These are phyloP conservation scores for Drosophila suboccidentalis DNA, from an alignment of 2,888 invertebrate species.

Conservation along the genomic window DNA sequence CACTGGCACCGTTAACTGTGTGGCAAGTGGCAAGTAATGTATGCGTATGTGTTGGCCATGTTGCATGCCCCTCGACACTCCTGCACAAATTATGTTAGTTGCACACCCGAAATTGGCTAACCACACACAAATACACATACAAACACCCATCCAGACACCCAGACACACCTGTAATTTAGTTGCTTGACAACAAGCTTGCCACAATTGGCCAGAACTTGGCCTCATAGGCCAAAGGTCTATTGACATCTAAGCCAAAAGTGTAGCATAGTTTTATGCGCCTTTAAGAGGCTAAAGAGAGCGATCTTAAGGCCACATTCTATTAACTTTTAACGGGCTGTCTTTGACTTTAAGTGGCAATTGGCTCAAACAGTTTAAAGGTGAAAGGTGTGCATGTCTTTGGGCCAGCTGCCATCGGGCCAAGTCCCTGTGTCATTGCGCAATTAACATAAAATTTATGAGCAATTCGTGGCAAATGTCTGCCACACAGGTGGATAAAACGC, in stretches of 20 bases:
- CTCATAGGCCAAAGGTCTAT: constrained; percentile 1
- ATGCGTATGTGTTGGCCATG: neutral
- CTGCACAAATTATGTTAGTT: constrained; percentile 54
- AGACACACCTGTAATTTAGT: constrained; percentile 18
- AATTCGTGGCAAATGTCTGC: constrained; percentile 54
- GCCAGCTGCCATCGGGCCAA: constrained; percentile 39
- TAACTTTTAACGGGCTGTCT: constrained; percentile 35
- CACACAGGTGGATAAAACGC: constrained; percentile 46
- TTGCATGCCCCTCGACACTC: constrained; percentile 14
- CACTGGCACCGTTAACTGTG: constrained; percentile 1
- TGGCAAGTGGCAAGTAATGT: constrained; percentile 13
- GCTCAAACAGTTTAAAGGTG: constrained; percentile 28
- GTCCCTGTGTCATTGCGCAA: constrained; percentile 49
- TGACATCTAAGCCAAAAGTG: neutral
- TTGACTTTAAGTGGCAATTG: constrained; percentile 42
- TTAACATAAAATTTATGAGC: constrained; percentile 76
- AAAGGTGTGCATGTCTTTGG: constrained; percentile 16
- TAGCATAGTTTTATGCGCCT: constrained; percentile 38
- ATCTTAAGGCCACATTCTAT: constrained; percentile 11
- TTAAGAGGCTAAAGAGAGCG: neutral
- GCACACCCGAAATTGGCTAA: constrained; percentile 35
- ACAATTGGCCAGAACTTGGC: constrained; percentile 5
- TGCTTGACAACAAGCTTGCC: constrained; percentile 32
- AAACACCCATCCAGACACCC: neutral
- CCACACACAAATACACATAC: constrained; percentile 6